Base-by-base conservation (phyloP, 2,888 invertebrate species). In the Flexamia atlantica region DNA sequence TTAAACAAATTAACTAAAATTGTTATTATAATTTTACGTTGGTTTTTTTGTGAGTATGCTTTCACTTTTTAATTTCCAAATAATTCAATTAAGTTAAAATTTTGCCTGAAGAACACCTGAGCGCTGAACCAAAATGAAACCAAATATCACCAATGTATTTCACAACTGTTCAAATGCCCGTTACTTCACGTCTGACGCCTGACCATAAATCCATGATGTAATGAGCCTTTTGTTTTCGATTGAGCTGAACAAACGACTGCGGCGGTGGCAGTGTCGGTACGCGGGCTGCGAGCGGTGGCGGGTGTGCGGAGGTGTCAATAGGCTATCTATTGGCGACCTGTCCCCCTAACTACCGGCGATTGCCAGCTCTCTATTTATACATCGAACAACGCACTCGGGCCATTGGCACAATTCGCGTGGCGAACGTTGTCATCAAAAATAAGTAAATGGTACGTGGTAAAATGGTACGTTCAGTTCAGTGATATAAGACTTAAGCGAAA, bases 331-430 rank as follows among this genome's bases (percentile, higher is more conserved):
- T 30, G 25, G 14, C 64, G 30, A 30, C 28, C 64, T 64, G 64
- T 28, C 64, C 12, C 17, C 64, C 28, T n/a, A 30, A 64, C 64
- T 17, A 30, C 64, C 28, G 30, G 3, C 53, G 53, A 53, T 53
- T 53, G 53, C 64, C 64, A 64, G 64, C 64, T 30, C n/a, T 53
- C 28, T 64, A 64, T 28, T 64, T 64, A 64, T 64, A 64, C 28
- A 64, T 28, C 9, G 28, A 64, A 64, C 64, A 30, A 64, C 64
- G 64, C 64, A 64, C 28, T 30, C 2, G 17, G 4, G 12, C 28
- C 53, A 64, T 14, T 28, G n/a, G 64, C 28, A 14, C 46, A 14
- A 23, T 57, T 23, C 23, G 57, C 57, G 23, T 7, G 2, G 25
- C 23, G 12, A n/a, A n/a, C n/a, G n/a, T n/a, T n/a, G n/a, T n/a